Evolutionary conservation across 2,888 invertebrate species (phyloP).

Genomic region (Therioaphis trifolii): DNA sequence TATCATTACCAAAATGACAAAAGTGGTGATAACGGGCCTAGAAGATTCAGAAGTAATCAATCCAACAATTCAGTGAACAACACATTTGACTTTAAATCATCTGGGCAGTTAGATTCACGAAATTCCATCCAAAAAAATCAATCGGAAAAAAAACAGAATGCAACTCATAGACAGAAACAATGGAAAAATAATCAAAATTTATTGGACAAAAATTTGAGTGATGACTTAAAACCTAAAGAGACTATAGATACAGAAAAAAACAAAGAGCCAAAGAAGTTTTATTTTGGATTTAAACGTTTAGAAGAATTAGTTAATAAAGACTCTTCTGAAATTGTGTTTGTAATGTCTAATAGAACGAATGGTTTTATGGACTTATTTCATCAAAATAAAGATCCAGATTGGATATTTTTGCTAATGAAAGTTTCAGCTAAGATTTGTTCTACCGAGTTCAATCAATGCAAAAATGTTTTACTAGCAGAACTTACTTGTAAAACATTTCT

Average conservation of each 20-base stretch:
- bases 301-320: slow-evolving; percentile 51
- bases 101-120: background rate
- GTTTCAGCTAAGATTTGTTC: slow-evolving; percentile 54
- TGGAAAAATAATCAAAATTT: no score
- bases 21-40: background rate
- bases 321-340: slow-evolving; percentile 50
- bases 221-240: no score
- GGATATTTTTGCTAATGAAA: slow-evolving; percentile 59
- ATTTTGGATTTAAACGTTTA: slow-evolving; percentile 42
- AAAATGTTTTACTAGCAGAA: no score
- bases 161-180: no score
- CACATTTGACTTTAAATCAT: background rate
- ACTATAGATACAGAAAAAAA: no score
- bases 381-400: slow-evolving; percentile 52
- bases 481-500: no score
- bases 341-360: slow-evolving; percentile 31
- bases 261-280: background rate
- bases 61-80: background rate
- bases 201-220: no score
- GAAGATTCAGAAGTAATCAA: background rate
- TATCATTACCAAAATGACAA: background rate
- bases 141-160: background rate
- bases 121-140: background rate
- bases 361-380: slow-evolving; percentile 48
- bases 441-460: slow-evolving; percentile 46